Percentiles rank a stretch among this genome's conserved stretches.
These are phyloP conservation scores for Gasteruption jaculator DNA, from an alignment of 2,888 invertebrate species.

Conservation along the genomic window DNA sequence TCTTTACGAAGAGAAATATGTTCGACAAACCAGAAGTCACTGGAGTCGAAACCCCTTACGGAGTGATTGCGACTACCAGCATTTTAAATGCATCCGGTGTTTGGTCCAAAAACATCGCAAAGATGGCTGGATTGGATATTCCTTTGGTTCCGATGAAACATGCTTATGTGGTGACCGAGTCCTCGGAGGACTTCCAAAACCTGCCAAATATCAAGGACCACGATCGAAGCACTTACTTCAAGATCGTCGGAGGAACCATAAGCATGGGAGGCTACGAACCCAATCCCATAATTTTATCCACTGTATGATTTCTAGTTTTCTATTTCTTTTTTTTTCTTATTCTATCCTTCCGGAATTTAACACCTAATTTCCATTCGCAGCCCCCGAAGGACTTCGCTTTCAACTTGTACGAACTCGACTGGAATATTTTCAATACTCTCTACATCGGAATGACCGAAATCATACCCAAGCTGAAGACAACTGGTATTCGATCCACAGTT, in stretches of 20 bases:
- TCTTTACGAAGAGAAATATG: slow-evolving; percentile 63
- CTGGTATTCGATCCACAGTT: slow-evolving; percentile 80
- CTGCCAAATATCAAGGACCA: slow-evolving; percentile 84
- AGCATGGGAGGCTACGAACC: slow-evolving; percentile 84
- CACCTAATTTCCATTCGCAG: slow-evolving; percentile 46
- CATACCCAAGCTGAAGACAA: slow-evolving; percentile 68
- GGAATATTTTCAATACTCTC: slow-evolving; percentile 77
- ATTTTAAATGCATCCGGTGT: slow-evolving; percentile 79
- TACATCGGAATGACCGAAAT: slow-evolving; percentile 68
- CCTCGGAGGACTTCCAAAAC: slow-evolving; percentile 68
- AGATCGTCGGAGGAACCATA: slow-evolving; percentile 78
- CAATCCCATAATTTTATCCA: slow-evolving; percentile 77
- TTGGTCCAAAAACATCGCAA: slow-evolving; percentile 75
- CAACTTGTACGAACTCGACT: slow-evolving; percentile 81
- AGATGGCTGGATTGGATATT: slow-evolving; percentile 64
- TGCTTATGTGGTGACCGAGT: slow-evolving; percentile 80
- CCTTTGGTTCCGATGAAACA: slow-evolving; percentile 84
- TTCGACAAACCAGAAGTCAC: slow-evolving; percentile 66
- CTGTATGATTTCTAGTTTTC: slow-evolving; percentile 52
- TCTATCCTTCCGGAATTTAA: no score
- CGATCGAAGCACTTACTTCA: slow-evolving; percentile 77
- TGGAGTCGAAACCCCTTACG: slow-evolving; percentile 72
- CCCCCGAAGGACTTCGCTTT: slow-evolving; percentile 76
- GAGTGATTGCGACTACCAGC: slow-evolving; percentile 70
- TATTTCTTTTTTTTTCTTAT: not conserved